Percentiles rank a stretch among this genome's conserved stretches.
Conservation (phyloP, 2,888 invertebrate species). For the Geophilus truncorum region DNA sequence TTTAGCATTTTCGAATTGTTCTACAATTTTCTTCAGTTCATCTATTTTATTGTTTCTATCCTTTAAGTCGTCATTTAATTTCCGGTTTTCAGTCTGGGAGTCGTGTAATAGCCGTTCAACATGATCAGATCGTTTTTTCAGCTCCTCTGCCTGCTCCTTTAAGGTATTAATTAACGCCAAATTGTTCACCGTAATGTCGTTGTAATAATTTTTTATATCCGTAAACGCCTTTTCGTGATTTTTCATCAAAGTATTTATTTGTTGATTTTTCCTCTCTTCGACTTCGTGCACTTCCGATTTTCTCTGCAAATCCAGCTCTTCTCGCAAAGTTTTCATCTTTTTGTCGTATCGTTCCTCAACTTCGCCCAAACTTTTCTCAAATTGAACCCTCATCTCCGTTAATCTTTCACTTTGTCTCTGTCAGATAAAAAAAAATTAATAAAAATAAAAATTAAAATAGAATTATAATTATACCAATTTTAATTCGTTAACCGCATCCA, state of each 20-base stretch:
- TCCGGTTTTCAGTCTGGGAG: slow-evolving; percentile 66
- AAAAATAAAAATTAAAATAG: neutral
- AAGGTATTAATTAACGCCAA: slow-evolving; percentile 82
- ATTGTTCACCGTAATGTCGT: slow-evolving; percentile 89
- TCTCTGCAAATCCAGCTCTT: slow-evolving; percentile 61
- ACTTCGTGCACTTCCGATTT: slow-evolving; percentile 60
- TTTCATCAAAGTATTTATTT: slow-evolving; percentile 68
- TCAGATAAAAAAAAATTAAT: too few relatives aligned
- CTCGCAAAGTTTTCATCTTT: slow-evolving; percentile 48
- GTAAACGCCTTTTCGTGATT: slow-evolving; percentile 79
- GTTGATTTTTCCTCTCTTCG: slow-evolving; percentile 84
- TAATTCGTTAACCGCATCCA: slow-evolving; percentile 66
- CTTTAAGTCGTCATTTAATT: slow-evolving; percentile 66
- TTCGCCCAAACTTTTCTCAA: slow-evolving; percentile 63
- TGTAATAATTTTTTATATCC: slow-evolving; percentile 91
- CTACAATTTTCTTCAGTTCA: slow-evolving; percentile 67
- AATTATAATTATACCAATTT: slow-evolving; percentile 55
- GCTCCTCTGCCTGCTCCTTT: slow-evolving; percentile 75
- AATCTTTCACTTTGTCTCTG: slow-evolving; percentile 55
- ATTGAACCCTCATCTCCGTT: slow-evolving; percentile 59
- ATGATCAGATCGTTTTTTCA: slow-evolving; percentile 72
- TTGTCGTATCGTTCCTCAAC: slow-evolving; percentile 67
- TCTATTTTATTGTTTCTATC: slow-evolving; percentile 62
- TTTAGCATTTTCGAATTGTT: slow-evolving; percentile 82
- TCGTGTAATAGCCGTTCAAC: slow-evolving; percentile 64